These are phyloP conservation scores for Drosophila peninsularis DNA, from an alignment of 2,888 invertebrate species.

Conservation along the genomic window DNA sequence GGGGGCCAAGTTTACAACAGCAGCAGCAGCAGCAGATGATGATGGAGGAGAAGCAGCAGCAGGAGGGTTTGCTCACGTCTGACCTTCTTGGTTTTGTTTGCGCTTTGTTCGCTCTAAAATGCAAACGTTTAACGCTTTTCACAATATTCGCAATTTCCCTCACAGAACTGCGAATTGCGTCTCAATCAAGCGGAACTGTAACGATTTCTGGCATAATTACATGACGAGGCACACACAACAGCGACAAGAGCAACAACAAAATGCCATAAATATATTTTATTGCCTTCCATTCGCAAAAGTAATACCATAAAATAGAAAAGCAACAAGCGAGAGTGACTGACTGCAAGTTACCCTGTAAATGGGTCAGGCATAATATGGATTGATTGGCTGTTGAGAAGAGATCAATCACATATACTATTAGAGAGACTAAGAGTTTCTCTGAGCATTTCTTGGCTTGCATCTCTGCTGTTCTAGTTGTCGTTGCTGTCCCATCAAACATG, in stretches of 20 bases:
- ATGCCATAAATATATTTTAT: conserved; percentile 54
- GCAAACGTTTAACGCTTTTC: conserved; percentile 50
- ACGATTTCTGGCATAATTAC: conserved; percentile 55
- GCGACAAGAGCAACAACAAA: conserved; percentile 17
- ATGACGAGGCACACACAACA: conserved; percentile 20
- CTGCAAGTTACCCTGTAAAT: conserved; percentile 11
- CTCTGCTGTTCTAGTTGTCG: too few relatives aligned
- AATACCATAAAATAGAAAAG: conserved; percentile 16
- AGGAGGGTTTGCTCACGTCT: conserved; percentile 13
- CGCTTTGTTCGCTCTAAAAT: conserved; percentile 37
- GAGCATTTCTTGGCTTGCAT: too few relatives aligned
- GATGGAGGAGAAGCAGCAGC: neutral
- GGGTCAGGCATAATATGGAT: too few relatives aligned
- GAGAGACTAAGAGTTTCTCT: too few relatives aligned
- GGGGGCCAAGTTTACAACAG: conserved; percentile 9
- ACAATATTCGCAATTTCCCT: conserved; percentile 28
- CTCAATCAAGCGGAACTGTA: conserved; percentile 67
- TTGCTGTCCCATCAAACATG: neutral
- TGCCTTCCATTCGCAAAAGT: conserved; percentile 35
- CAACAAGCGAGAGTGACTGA: neutral
- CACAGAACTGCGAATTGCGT: conserved; percentile 39
- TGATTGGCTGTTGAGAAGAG: too few relatives aligned
- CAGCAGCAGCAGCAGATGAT: neutral
- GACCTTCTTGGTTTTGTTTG: conserved; percentile 58
- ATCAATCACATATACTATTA: too few relatives aligned